These are phyloP conservation scores for Tricholauxania praeusta DNA, from an alignment of 2,888 invertebrate genomes.

Conservation along the genomic window DNA sequence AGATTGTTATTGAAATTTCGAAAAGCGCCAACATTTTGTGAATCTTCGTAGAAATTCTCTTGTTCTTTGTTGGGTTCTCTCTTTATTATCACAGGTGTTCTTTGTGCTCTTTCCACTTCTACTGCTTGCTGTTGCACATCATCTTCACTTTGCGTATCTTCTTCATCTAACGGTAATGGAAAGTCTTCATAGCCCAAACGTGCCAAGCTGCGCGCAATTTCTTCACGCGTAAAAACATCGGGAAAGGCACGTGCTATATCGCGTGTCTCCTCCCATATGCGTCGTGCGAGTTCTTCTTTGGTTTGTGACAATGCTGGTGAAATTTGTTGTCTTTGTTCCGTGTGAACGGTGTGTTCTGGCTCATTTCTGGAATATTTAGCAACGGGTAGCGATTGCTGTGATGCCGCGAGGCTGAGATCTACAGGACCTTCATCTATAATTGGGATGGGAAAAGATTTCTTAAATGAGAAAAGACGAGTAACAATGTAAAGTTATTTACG, in stretches of 20 bases:
- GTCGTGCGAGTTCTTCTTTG: slow-evolving; percentile 61
- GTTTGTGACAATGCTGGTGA: slow-evolving; percentile 50
- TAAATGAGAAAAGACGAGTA: no score
- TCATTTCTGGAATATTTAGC: background rate
- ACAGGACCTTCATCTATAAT: slow-evolving; percentile 63
- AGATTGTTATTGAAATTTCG: slow-evolving; percentile 60
- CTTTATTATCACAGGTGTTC: slow-evolving; percentile 15
- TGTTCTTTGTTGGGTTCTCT: slow-evolving; percentile 40
- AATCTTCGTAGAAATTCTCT: slow-evolving; percentile 30
- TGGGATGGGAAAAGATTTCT: no score
- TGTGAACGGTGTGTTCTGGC: background rate
- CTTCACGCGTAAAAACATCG: slow-evolving; percentile 64
- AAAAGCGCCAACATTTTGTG: slow-evolving; percentile 44
- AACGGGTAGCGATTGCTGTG: background rate
- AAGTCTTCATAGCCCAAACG: slow-evolving; percentile 63
- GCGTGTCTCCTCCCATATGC: slow-evolving; percentile 64
- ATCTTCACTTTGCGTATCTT: slow-evolving; percentile 41
- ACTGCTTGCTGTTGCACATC: slow-evolving; percentile 45
- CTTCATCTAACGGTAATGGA: slow-evolving; percentile 52
- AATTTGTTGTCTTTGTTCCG: background rate
- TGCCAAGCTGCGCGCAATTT: slow-evolving; percentile 61
- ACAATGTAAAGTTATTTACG: no score
- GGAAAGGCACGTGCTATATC: slow-evolving; percentile 65
- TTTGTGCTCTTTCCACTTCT: slow-evolving; percentile 6
- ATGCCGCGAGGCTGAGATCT: slow-evolving; percentile 59